Base-by-base conservation (phyloP, 2,113 vertebrate species). In the Smithornis capensis region DNA sequence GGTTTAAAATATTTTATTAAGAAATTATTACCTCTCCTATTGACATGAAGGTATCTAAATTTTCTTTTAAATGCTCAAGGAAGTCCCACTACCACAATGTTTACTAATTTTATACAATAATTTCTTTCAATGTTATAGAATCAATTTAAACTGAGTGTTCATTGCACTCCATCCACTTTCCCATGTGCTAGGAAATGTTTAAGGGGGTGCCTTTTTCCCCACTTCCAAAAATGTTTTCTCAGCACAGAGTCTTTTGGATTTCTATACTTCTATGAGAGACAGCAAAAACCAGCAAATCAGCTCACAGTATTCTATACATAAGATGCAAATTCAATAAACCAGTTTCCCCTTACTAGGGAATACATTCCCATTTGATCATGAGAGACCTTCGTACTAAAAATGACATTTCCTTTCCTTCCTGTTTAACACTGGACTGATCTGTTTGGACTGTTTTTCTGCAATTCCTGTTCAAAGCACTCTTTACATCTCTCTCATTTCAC, bases 291-390 rank as follows among this genome's bases (percentile, higher is more conserved):
- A 78, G 14, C n/a, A 82, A 78, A 55, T 37, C 49, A 35, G 29
- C 37, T 71, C 33, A 27, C 23, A 67, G 0, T 22, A 52, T 56
- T 68, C 80, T 59, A 67, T 57, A 35, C 9, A 42, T 31, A 68
- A 85, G 73, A 65, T 22, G 17, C n/a, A 52, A 73, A 33, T 15
- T 21, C 49, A 60, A 21, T 8, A 52, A 64, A 47, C 1, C 13
- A 55, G 7, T 25, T 83, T 76, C 23, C 25, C 15, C 19, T 40
- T 42, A 19, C 12, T 14, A 57, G 18, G 59, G 45, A 65, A 56
- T 31, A 60, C 0, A 0, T 7, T 27, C 21, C 31, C 37, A 45
- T 9, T 6, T 0, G 0, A 60, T 29, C n/a, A 25, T 7, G 9
- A 27, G 62, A 76, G n/a, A 57, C 42, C 24, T 52, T 59, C 19